Conservation (phyloP, 2,888 invertebrate genomes). For the Drosophila testacea region DNA sequence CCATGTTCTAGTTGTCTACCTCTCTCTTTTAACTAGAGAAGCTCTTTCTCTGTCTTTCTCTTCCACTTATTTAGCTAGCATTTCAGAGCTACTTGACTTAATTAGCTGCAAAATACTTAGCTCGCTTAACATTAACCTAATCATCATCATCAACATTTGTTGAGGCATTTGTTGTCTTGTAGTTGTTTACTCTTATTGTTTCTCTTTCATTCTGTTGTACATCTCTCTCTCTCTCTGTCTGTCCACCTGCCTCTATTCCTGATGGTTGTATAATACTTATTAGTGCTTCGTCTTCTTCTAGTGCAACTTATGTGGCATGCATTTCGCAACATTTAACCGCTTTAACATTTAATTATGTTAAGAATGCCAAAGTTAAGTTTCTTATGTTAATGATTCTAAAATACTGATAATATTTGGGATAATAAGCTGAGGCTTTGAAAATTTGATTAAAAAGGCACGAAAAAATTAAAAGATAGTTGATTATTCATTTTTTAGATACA, state of each 20-base stretch:
- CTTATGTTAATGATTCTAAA: background rate
- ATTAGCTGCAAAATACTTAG: conserved; percentile 56
- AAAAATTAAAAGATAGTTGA: too few relatives aligned
- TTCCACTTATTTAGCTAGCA: background rate
- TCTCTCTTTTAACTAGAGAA: background rate
- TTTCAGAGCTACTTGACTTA: conserved; percentile 48
- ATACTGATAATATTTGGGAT: too few relatives aligned
- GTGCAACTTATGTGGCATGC: conserved; percentile 23
- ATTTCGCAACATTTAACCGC: conserved; percentile 6
- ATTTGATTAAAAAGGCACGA: too few relatives aligned
- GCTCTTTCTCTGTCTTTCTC: background rate
- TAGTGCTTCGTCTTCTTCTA: conserved; percentile 15
- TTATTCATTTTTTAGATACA: too few relatives aligned
- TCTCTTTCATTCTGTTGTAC: background rate
- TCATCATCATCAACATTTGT: conserved; percentile 19
- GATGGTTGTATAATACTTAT: conserved; percentile 9
- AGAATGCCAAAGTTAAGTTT: background rate
- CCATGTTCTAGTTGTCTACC: background rate
- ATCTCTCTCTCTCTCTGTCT: background rate
- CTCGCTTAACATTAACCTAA: conserved; percentile 20
- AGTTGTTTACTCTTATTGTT: conserved; percentile 21
- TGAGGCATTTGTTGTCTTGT: conserved; percentile 21
- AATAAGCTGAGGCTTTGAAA: too few relatives aligned
- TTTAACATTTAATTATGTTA: background rate
- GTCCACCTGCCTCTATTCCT: background rate